These are phyloP conservation scores for Neoscelio sp. DNA, from an alignment of 2,888 invertebrate species.

Conservation along the genomic window DNA sequence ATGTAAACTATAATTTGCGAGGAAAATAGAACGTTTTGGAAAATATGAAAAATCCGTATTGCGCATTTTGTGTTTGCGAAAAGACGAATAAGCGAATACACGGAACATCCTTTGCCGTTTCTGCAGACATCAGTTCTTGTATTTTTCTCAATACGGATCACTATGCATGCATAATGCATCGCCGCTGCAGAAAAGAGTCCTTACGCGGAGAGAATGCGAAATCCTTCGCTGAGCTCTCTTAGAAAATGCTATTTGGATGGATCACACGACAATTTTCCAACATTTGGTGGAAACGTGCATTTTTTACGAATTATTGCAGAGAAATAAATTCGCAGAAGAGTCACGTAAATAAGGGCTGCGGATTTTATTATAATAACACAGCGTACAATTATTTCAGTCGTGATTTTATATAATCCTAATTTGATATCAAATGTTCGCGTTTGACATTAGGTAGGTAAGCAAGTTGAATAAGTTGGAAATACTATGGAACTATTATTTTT, in stretches of 20 bases:
- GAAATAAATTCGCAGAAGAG: conserved; percentile 47
- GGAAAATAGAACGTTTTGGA: too few species aligned
- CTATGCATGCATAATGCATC: conserved; percentile 67
- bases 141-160: conserved; percentile 66
- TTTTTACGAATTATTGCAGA: conserved; percentile 63
- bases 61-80: conserved; percentile 39
- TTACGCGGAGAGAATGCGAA: conserved; percentile 65
- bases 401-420: too few species aligned
- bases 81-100: conserved; percentile 50
- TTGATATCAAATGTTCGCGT: too few species aligned
- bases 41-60: conserved; percentile 46
- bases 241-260: conserved; percentile 62
- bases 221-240: conserved; percentile 53
- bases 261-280: conserved; percentile 68
- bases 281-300: conserved; percentile 66
- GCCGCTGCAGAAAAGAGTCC: conserved; percentile 65
- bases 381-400: conserved; percentile 6
- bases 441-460: too few species aligned
- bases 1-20: too few species aligned
- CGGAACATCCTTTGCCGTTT: conserved; percentile 47
- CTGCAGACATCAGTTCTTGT: conserved; percentile 65
- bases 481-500: too few species aligned
- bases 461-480: too few species aligned
- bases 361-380: conserved; percentile 19
- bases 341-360: conserved; percentile 31